Percentiles rank a stretch among this genome's conserved stretches.
These are phyloP conservation scores for Gymnopithys bicolor DNA, from an alignment of 2,797 vertebrate species.

Conservation along the genomic window DNA sequence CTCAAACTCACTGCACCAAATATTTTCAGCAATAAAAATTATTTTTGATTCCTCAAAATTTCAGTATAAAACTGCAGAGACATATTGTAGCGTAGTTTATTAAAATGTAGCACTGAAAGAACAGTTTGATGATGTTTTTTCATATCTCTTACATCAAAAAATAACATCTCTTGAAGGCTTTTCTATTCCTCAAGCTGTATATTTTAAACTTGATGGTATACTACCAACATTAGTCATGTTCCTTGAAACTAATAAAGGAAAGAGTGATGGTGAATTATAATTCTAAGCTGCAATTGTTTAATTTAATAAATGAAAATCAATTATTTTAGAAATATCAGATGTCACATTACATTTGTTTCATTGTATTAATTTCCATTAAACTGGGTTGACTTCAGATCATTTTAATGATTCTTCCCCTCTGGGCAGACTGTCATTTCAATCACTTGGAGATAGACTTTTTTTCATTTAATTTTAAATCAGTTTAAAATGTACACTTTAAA, in stretches of 20 bases:
- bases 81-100: not conserved
- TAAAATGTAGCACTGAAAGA: not conserved
- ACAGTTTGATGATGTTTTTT: not conserved
- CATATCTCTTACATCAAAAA: not conserved
- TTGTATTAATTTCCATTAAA: constrained; percentile 51
- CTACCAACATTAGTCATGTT: not conserved
- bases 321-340: constrained; percentile 37
- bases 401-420: constrained; percentile 9
- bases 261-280: not conserved
- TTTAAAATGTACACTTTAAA: not conserved
- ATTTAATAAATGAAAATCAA: constrained; percentile 54
- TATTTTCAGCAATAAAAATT: not conserved
- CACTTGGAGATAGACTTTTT: not conserved
- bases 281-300: not conserved
- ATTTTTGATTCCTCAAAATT: not conserved
- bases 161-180: not conserved
- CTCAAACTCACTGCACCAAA: not conserved
- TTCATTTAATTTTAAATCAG: not conserved
- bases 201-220: not conserved
- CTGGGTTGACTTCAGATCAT: not conserved
- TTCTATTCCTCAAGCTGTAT: not conserved
- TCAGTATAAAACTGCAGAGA: not conserved
- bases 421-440: not conserved
- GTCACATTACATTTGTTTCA: constrained; percentile 23
- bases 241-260: not conserved